Base-by-base conservation (phyloP, 2,113 vertebrate genomes). In the Trogon melanurus region DNA sequence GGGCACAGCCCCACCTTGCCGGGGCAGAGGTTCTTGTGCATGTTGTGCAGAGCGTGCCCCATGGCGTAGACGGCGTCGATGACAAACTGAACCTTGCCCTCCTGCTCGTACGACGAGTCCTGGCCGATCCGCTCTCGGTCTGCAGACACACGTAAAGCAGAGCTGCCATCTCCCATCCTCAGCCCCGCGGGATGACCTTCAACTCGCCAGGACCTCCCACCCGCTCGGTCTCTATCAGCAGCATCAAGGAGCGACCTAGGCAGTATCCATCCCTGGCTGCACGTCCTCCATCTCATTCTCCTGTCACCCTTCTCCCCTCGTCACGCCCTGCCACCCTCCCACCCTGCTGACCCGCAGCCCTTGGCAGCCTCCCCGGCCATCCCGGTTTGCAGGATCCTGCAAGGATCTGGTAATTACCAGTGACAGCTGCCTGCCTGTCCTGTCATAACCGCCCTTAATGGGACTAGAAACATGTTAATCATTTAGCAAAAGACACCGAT, bases 61-160 rank as follows among this genome's bases (percentile, higher is more conserved):
- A 99, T 99, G 96, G 99, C 98, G 0, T 99, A 99, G 64, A 99
- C 98, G 0, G 99, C 99, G 1, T 99, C 99, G 0, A 99, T 99
- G 88, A 99, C 99, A 30, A 99, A 99, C 92, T 99, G 99, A 22
- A 99, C 99, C 88, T 99, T 99, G 75, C 99, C 99, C 93, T 99
- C 99, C 95, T 99, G 99, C 87, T 99, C 99, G 4, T 99, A 99
- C 0, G 98, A 98, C 0, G 99, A 99, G 95, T 99, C 99, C 96
- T 98, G 98, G 74, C 99, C 99, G 6, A 99, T 99, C 86, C 99
- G 98, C 96, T 99, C 99, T 0, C 99, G 98, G 91, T 99, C 99
- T 99, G 98, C 0, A n/a, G 91, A 67, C 10, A 62, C 38, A 91
- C 22, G 2, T 1, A 10, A 44, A 88, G 96, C 12, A 62, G 48